phyloP scores from a whole-genome alignment of 2,113 vertebrate species.

The Hippocampus mohnikei region DNA sequence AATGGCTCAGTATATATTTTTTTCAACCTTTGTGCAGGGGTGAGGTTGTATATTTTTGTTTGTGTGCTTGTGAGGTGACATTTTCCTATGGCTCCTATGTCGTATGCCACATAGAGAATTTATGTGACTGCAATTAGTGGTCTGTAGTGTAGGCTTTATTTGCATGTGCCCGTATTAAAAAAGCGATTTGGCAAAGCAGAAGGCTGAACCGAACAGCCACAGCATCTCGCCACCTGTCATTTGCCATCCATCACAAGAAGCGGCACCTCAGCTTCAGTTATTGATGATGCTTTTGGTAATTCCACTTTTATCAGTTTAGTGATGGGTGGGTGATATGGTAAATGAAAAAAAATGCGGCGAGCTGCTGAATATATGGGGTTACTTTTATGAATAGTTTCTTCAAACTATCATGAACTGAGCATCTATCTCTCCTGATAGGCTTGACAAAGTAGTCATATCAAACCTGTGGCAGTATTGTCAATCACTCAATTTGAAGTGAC shows the following conservation, averaged over 20 bases:
- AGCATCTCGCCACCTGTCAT: slow-evolving; percentile 46
- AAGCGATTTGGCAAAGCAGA: slow-evolving; percentile 5
- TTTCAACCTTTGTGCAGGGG: slow-evolving; percentile 11
- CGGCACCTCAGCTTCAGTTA: slow-evolving; percentile 48
- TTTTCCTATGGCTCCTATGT: neutral
- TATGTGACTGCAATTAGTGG: neutral
- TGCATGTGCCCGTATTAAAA: slow-evolving; percentile 8
- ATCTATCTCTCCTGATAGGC: slow-evolving; percentile 44
- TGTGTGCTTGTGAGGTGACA: neutral
- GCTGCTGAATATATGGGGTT: slow-evolving; percentile 47
- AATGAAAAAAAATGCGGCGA: slow-evolving; percentile 50
- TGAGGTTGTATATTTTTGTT: neutral
- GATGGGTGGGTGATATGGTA: slow-evolving; percentile 52
- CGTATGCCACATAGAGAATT: neutral
- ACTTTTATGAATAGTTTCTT: slow-evolving; percentile 59
- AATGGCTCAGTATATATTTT: slow-evolving; percentile 45
- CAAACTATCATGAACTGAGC: slow-evolving; percentile 41
- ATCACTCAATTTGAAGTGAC: slow-evolving; percentile 8
- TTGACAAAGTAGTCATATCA: slow-evolving; percentile 44
- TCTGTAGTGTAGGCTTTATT: neutral
- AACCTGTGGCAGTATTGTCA: slow-evolving; percentile 3
- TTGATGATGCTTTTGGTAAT: slow-evolving; percentile 63
- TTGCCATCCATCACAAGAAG: slow-evolving; percentile 53
- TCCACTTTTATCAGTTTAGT: slow-evolving; percentile 51
- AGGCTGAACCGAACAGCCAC: slow-evolving; percentile 38